Evolutionary conservation across 2,888 invertebrate genomes (phyloP).

Genomic region (Lottia scabra): DNA sequence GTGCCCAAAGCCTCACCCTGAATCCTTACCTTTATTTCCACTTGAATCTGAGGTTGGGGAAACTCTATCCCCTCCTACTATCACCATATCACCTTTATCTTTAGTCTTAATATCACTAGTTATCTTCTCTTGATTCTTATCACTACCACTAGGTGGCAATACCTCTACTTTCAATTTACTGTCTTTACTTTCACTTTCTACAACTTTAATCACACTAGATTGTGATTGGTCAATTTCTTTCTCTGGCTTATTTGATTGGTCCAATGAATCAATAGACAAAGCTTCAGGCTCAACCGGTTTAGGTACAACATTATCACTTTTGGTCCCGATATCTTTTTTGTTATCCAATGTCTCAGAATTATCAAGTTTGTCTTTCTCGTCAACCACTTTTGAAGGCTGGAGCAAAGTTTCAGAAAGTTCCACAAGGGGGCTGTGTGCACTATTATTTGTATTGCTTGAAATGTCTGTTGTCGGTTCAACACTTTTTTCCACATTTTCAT

Average conservation of each 20-base stretch:
- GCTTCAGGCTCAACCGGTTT: background rate
- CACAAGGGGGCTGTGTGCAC: too few species aligned
- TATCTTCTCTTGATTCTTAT: slow-evolving; percentile 52
- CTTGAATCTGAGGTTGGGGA: slow-evolving; percentile 53
- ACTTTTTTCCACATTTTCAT: too few species aligned
- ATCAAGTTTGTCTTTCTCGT: too few species aligned
- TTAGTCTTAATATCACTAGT: slow-evolving; percentile 47
- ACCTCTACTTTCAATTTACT: slow-evolving; percentile 63
- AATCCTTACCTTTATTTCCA: slow-evolving; percentile 44
- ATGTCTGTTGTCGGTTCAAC: too few species aligned
- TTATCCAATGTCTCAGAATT: too few species aligned
- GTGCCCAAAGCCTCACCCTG: too few species aligned
- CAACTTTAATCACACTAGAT: background rate
- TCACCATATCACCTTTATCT: slow-evolving; percentile 60
- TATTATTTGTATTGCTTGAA: too few species aligned
- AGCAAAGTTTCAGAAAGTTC: too few species aligned
- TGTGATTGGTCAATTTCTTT: background rate
- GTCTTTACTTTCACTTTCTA: slow-evolving; percentile 77
- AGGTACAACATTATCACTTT: background rate
- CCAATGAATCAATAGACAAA: slow-evolving; percentile 9
- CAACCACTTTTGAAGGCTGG: too few species aligned
- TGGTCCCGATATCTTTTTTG: background rate
- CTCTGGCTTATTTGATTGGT: background rate
- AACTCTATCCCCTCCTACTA: slow-evolving; percentile 52
- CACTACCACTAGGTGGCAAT: background rate